Evolutionary conservation across 2,888 invertebrate species (phyloP).

Genomic region (Ecliptopera silaceata): DNA sequence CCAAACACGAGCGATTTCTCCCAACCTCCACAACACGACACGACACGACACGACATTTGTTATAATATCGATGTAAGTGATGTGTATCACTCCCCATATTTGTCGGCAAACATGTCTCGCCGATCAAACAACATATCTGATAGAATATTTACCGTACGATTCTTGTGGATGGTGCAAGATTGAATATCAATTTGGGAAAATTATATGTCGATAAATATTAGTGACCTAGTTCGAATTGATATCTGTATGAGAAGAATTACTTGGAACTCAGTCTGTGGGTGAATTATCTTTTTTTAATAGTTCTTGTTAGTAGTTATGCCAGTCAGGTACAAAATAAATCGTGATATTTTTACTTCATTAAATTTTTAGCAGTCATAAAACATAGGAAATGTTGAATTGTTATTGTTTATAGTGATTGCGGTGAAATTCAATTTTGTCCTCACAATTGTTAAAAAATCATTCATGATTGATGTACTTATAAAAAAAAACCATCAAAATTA

Average conservation of each 20-base stretch:
- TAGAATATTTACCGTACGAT: constrained; percentile 74
- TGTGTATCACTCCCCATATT: constrained; percentile 53
- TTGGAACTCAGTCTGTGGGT: too few species aligned
- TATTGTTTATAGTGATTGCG: too few species aligned
- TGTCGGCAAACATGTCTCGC: constrained; percentile 75
- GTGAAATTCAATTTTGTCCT: too few species aligned
- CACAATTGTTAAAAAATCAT: too few species aligned
- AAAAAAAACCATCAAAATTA: too few species aligned
- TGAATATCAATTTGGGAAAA: constrained; percentile 11
- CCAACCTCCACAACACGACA: constrained; percentile 7
- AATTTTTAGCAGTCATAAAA: too few species aligned
- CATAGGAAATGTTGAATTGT: too few species aligned
- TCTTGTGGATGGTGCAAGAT: constrained; percentile 47
- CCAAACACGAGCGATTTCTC: constrained; percentile 2
- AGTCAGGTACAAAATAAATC: too few species aligned
- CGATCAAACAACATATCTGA: constrained; percentile 80
- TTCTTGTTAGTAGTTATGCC: too few species aligned
- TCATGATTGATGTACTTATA: too few species aligned
- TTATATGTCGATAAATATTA: neutral
- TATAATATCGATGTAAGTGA: constrained; percentile 21
- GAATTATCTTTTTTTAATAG: too few species aligned
- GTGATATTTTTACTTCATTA: too few species aligned
- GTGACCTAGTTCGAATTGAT: constrained; percentile 3
- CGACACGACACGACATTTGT: constrained; percentile 23
- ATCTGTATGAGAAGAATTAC: neutral